A percentile compares a stretch with the other conserved stretches of the same genome.
Conservation (phyloP, 2,888 invertebrate species). For the Cloeon dipterum region DNA sequence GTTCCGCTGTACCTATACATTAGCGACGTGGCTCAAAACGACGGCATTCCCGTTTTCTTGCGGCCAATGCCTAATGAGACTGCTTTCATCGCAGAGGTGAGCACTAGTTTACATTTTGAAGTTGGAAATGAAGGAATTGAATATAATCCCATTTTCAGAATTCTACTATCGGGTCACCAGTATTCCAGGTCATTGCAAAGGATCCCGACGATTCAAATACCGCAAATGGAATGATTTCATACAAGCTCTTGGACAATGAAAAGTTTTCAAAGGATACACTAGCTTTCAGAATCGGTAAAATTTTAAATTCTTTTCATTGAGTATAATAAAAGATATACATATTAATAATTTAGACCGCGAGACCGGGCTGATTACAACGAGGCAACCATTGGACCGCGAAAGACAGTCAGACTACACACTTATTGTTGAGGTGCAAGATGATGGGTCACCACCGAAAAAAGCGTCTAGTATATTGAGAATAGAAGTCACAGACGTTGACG, state of each 20-base stretch:
- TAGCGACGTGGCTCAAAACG: constrained; percentile 58
- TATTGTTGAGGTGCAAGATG: constrained; percentile 52
- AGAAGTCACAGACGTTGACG: constrained; percentile 47
- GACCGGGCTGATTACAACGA: constrained; percentile 49
- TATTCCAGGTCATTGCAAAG: constrained; percentile 51
- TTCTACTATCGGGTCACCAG: constrained; percentile 43
- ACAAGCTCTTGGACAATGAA: constrained; percentile 45
- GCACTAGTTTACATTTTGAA: background rate
- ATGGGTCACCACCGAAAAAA: constrained; percentile 53
- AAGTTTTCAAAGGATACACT: constrained; percentile 28
- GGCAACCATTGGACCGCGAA: constrained; percentile 47
- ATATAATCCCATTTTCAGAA: constrained; percentile 23
- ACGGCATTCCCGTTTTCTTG: constrained; percentile 53
- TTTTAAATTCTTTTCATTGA: too few relatives aligned
- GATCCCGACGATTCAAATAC: constrained; percentile 56
- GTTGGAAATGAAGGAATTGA: background rate
- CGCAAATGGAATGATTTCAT: constrained; percentile 48
- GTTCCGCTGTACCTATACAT: constrained; percentile 40
- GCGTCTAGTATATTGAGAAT: constrained; percentile 45
- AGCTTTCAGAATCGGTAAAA: constrained; percentile 33
- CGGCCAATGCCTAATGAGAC: constrained; percentile 42
- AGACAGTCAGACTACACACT: constrained; percentile 47
- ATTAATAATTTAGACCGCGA: constrained; percentile 24
- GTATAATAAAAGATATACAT: too few relatives aligned
- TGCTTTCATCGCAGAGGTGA: constrained; percentile 44